Evolutionary conservation across 2,113 vertebrate species (phyloP), one percentile per base, ranked within the genome.

Genomic region (Campylomormyrus numenius): DNA sequence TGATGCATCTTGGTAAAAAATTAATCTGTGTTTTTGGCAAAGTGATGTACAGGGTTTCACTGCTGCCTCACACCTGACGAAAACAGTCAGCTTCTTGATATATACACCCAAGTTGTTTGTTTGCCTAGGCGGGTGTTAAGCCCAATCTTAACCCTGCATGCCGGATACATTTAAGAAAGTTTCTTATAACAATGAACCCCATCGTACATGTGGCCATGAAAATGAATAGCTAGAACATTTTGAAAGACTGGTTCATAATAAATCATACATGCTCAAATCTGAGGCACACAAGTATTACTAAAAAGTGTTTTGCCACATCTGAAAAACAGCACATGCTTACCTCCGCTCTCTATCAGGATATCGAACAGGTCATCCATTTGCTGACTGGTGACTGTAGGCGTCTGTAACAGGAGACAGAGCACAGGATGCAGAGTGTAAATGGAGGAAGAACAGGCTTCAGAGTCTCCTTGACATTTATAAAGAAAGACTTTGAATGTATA

Each of bases 301-400:
- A 70, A 27, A 70, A 5, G 62, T 27, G n/a, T 31, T 27, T 66
- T 66, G 62, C 58, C n/a, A 83, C 13, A 45, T 19, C 84, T 15
- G 21, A 31, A 27, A 31, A 70, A 70, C 27, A 88, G 50, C 13
- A 45, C 39, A 42, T 74, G 89, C 91, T 94, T 89, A 99, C 98
- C 98, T 97, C 98, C 98, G 0, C 98, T 99, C 93, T 99, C 97
- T 93, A 99, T 99, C 90, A 99, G 98, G 91, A 99, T 99, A 92
- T 99, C 98, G 80, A 99, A 99, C 92, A 99, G 96, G 93, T 99
- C 98, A 21, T 99, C 98, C 98, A 99, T 99, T 93, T 99, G 98
- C 94, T 99, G 98, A 92, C 98, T 99, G 91, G 97, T 97, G 11
- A 96, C 96, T 2, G 92, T 97, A 93, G 97, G 94, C 93, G 97